Percentiles rank a stretch among this genome's conserved stretches.
Conservation (phyloP, 2,888 invertebrate genomes). For the Ryuthela nishihirai region DNA sequence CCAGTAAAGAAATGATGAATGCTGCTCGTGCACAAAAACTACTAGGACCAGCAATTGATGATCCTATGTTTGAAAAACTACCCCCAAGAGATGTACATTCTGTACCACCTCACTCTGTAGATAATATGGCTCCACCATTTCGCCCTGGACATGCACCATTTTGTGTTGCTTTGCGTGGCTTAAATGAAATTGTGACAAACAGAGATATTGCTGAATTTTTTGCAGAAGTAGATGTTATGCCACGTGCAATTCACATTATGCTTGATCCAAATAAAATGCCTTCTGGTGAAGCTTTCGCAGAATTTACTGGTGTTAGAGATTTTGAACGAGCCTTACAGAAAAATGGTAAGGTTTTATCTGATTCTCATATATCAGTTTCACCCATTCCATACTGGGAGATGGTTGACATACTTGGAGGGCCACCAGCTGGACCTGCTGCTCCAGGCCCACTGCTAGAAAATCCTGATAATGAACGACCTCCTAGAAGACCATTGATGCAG, state of each 20-base stretch:
- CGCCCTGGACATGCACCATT: constrained; percentile 21
- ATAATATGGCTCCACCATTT: too few relatives aligned
- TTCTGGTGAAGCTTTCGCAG: constrained; percentile 81
- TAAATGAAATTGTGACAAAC: constrained; percentile 68
- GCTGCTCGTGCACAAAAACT: constrained; percentile 38
- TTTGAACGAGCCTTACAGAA: constrained; percentile 66
- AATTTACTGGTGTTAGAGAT: constrained; percentile 68
- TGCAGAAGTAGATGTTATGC: constrained; percentile 69
- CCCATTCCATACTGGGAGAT: constrained; percentile 45
- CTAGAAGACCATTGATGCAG: background rate
- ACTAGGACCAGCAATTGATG: background rate
- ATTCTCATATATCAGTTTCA: constrained; percentile 45
- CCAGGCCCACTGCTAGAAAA: constrained; percentile 10
- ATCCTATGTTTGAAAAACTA: background rate
- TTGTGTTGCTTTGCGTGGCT: constrained; percentile 41
- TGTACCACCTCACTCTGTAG: background rate
- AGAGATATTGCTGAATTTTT: constrained; percentile 77
- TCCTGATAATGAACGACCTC: constrained; percentile 3
- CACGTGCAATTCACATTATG: constrained; percentile 73
- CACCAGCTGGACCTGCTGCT: constrained; percentile 2
- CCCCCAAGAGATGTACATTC: background rate
- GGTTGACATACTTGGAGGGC: constrained; percentile 45
- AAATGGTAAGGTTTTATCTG: constrained; percentile 54
- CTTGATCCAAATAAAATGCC: constrained; percentile 66
- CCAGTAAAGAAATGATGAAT: constrained; percentile 48